Conservation (phyloP, 2,113 vertebrate species). For the Puffinus mauretanicus region DNA sequence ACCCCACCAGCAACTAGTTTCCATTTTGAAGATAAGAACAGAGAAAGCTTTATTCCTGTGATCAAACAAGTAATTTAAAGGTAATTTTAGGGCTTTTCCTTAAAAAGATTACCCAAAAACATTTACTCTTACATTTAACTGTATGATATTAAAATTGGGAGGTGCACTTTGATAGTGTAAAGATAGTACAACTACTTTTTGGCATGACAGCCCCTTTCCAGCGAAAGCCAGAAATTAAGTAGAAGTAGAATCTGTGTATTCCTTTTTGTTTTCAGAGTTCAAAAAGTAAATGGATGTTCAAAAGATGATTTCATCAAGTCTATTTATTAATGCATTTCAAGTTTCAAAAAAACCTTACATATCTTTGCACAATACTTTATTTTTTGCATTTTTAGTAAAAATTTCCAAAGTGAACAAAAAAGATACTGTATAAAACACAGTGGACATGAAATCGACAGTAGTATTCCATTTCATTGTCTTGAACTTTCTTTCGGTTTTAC, state of each 20-base stretch:
- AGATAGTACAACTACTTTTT: neutral
- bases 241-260: neutral
- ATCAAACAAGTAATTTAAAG: neutral
- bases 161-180: neutral
- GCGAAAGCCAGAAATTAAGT: neutral
- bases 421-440: constrained; percentile 93
- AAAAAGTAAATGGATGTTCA: constrained; percentile 64
- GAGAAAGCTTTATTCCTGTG: neutral
- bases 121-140: neutral
- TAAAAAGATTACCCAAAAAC: neutral
- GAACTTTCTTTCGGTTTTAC: constrained; percentile 82
- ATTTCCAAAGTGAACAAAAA: constrained; percentile 88
- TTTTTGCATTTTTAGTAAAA: constrained; percentile 90
- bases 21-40: neutral
- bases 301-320: constrained; percentile 82
- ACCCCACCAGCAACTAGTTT: neutral
- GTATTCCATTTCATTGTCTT: constrained; percentile 80
- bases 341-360: constrained; percentile 94
- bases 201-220: neutral
- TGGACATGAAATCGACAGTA: constrained; percentile 90
- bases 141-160: neutral
- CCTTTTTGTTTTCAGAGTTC: neutral
- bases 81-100: neutral
- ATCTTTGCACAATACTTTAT: constrained; percentile 88
- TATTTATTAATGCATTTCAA: constrained; percentile 98